Evolutionary conservation across 2,113 vertebrate species (phyloP).

Genomic region (Cebidichthys violaceus): DNA sequence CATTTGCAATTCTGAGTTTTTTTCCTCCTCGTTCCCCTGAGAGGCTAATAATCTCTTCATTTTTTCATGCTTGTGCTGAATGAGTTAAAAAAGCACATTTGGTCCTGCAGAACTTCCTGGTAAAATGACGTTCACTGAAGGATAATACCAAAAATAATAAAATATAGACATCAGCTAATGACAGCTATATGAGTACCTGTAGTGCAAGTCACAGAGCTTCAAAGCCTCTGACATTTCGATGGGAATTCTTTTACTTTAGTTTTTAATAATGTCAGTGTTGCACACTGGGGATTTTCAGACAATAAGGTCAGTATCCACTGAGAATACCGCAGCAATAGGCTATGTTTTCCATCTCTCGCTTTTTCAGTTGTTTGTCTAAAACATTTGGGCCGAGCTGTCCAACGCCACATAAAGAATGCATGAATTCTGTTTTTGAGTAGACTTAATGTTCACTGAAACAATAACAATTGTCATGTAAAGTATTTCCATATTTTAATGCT

Average conservation of each 20-base stretch:
- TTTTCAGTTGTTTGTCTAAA: constrained; percentile 45
- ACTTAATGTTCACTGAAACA: constrained; percentile 34
- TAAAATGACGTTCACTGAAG: constrained; percentile 43
- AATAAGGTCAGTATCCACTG: constrained; percentile 17
- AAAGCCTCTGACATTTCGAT: constrained; percentile 24
- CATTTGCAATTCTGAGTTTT: constrained; percentile 42
- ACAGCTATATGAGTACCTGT: background rate
- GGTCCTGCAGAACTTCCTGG: constrained; percentile 12
- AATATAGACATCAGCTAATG: background rate
- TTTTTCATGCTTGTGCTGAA: constrained; percentile 16
- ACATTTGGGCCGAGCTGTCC: constrained; percentile 43
- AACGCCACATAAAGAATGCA: constrained; percentile 67
- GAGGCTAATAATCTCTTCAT: constrained; percentile 7
- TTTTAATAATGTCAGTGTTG: constrained; percentile 26
- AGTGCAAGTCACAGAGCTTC: constrained; percentile 1
- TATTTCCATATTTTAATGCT: constrained; percentile 12
- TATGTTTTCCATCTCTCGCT: constrained; percentile 18
- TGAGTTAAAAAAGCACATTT: constrained; percentile 18
- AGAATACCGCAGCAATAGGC: constrained; percentile 8
- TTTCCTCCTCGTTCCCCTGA: background rate
- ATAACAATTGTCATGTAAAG: constrained; percentile 1
- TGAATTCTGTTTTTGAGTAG: constrained; percentile 33
- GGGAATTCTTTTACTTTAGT: constrained; percentile 26
- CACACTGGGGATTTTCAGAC: constrained; percentile 33
- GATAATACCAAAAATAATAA: background rate